Evolutionary conservation across 1,140 invertebrate genomes (phyloP).

Genomic region (Drosophila simulans): DNA sequence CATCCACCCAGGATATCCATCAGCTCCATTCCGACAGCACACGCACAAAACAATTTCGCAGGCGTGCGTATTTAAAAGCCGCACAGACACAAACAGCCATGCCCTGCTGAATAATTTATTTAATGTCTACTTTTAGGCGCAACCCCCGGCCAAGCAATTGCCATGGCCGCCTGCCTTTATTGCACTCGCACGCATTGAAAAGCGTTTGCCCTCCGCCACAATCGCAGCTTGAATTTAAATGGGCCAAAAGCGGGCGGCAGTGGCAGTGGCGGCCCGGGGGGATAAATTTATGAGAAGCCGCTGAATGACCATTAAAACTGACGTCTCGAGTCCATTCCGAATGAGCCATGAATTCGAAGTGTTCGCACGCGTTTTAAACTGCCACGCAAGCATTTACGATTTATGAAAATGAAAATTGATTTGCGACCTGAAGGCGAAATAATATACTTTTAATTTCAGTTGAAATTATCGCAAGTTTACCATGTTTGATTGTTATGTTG

Average conservation of each 20-base stretch:
- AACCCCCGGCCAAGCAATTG: conserved; percentile 59
- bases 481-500: no score
- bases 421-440: conserved; percentile 24
- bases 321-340: conserved; percentile 49
- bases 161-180: conserved; percentile 50
- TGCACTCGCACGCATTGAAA: conserved; percentile 58
- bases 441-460: conserved; percentile 49
- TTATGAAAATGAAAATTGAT: conserved; percentile 81
- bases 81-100: conserved; percentile 23
- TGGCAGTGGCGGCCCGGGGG: conserved; percentile 1
- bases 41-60: conserved; percentile 65
- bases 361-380: conserved; percentile 50
- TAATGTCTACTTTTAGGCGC: conserved; percentile 80
- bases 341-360: conserved; percentile 19
- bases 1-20: conserved; percentile 2
- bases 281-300: conserved; percentile 67
- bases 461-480: conserved; percentile 36
- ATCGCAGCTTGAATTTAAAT: conserved; percentile 64
- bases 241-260: conserved; percentile 33
- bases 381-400: conserved; percentile 56
- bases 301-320: conserved; percentile 75
- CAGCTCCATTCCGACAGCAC: neutral
- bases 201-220: conserved; percentile 32
- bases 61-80: conserved; percentile 63
- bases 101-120: conserved; percentile 75